These are phyloP conservation scores for Chrysocyon brachyurus DNA, from an alignment of 2,797 vertebrate species.

Conservation along the genomic window DNA sequence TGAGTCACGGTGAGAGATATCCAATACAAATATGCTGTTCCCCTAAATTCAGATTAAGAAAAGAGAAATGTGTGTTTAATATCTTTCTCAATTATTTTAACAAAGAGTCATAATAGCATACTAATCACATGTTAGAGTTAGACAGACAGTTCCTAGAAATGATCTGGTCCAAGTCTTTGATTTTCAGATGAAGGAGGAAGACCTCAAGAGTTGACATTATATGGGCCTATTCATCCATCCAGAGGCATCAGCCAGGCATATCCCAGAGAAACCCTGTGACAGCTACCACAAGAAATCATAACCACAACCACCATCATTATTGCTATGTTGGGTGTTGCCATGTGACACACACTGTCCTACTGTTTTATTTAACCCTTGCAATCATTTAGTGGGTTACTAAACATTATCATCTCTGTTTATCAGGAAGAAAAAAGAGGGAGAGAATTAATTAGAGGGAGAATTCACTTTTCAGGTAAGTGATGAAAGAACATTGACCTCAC, in stretches of 20 bases:
- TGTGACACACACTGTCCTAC: neutral
- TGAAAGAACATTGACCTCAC: neutral
- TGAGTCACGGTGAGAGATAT: constrained; percentile 67
- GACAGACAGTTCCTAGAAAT: neutral
- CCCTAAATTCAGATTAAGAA: constrained; percentile 56
- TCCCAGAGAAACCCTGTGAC: neutral
- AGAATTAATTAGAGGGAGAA: neutral
- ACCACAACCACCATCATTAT: too few species aligned
- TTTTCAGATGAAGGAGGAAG: constrained; percentile 46
- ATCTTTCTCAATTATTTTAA: constrained; percentile 61
- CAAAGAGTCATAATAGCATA: constrained; percentile 35
- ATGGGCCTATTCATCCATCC: neutral
- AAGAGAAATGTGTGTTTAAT: constrained; percentile 54
- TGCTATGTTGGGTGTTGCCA: neutral
- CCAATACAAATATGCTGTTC: constrained; percentile 63
- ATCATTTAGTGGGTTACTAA: neutral
- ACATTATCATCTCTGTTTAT: neutral
- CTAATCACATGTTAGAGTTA: neutral
- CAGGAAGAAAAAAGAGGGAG: neutral
- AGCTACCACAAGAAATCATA: neutral
- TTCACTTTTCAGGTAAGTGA: constrained; percentile 3
- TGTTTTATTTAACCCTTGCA: neutral
- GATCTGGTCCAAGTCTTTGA: neutral
- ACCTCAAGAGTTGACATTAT: neutral
- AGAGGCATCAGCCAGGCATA: neutral